These are phyloP conservation scores for Heterocephalus glaber DNA, from an alignment of 2,113 vertebrate genomes.

Conservation along the genomic window DNA sequence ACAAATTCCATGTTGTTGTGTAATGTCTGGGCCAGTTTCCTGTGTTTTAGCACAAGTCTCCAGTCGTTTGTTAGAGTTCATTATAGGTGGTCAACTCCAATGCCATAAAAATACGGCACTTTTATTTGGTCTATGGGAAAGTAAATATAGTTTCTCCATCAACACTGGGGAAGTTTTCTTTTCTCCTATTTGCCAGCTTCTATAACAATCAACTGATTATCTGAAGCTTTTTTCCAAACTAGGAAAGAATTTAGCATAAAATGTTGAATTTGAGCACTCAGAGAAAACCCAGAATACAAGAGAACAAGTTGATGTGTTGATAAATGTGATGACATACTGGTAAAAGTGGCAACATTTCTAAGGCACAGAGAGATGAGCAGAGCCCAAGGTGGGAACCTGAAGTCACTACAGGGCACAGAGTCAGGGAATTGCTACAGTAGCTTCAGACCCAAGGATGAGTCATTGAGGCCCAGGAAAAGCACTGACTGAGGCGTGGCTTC, in stretches of 20 bases:
- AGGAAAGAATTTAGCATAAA: slow-evolving; percentile 1
- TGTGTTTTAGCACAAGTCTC: slow-evolving; percentile 31
- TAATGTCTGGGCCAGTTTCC: neutral
- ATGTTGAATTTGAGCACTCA: neutral
- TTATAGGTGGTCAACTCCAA: neutral
- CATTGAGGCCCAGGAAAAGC: neutral
- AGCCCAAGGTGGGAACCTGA: neutral
- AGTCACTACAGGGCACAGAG: neutral
- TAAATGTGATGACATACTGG: neutral
- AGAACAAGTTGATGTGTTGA: neutral
- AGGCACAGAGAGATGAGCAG: neutral
- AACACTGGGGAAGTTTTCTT: slow-evolving; percentile 1
- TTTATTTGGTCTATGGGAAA: slow-evolving; percentile 26
- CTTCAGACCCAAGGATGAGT: neutral
- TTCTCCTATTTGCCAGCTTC: neutral
- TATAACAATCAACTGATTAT: neutral
- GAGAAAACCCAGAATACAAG: neutral
- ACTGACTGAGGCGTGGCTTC: neutral
- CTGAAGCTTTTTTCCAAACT: neutral
- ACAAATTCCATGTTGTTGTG: neutral
- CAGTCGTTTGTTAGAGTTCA: neutral
- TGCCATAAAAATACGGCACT: slow-evolving; percentile 28
- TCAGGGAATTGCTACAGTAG: neutral
- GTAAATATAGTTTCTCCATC: neutral
- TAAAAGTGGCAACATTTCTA: neutral